Base-by-base conservation (phyloP, 1,140 invertebrate species). In the Propsilocerus akamusi region DNA sequence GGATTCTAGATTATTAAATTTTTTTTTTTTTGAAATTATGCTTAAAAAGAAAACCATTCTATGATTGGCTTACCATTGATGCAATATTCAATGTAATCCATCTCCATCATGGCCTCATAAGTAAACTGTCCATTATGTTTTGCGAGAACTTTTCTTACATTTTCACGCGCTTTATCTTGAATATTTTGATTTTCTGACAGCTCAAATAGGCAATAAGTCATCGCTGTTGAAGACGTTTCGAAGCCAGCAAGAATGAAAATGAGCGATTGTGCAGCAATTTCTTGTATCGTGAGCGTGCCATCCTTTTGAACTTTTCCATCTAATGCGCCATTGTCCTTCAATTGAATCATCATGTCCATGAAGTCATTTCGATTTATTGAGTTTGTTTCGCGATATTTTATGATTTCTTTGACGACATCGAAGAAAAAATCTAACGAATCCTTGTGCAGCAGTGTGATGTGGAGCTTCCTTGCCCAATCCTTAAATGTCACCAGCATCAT, bases 201-300 rank as follows among this genome's bases (percentile, higher is more conserved):
- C 50, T 71, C 60, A 53, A 73, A 73, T 3, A 72, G 46, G 0
- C 66, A 59, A 54, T 66, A 70, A 7, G 64, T 60, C 46, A 69
- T 62, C 2, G 65, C 64, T 5, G 63, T 64, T 0, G 68, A 64
- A 6, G 66, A 67, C 0, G 69, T 70, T 53, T 73, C 71, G 53
- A 68, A 72, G 4, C 80, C 81, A 2, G 77, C 81, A 5, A 80
- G 59, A 50, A 81, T 69, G 55, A 81, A 81, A 0, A 75, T 56
- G 53, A 80, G 65, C 0, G 71, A 67, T 51, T 81, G 78, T 2
- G 72, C 69, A 0, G 71, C 67, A 49, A 65, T 46, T n/a, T 64
- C 63, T 47, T 59, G 51, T 24, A 59, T 53, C 23, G 55, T 57
- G 47, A 59, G 10, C 17, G 20, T 25, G 11, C 5, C 14, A 37